A percentile compares a stretch with the other conserved stretches of the same genome.
These are phyloP conservation scores for Hyphantria cunea DNA, from an alignment of 1,140 invertebrate species.

Conservation along the genomic window DNA sequence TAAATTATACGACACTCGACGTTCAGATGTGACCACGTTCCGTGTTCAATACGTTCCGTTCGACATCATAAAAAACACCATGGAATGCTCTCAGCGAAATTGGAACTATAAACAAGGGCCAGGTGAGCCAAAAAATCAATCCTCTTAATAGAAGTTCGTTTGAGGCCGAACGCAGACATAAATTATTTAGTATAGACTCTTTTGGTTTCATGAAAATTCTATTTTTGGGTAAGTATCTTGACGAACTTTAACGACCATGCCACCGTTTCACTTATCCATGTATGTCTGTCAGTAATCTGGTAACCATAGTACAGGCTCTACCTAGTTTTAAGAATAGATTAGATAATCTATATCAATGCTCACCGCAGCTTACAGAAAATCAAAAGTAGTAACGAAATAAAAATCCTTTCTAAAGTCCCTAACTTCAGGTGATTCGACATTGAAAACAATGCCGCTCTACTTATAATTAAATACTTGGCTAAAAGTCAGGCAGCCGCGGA, in stretches of 20 bases:
- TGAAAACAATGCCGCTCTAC: conserved; percentile 2
- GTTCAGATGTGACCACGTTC: conserved; percentile 23
- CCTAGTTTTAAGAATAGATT: too few relatives aligned
- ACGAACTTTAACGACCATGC: too few relatives aligned
- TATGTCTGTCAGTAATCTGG: too few relatives aligned
- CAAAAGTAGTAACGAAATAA: too few relatives aligned
- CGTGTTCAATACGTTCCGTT: conserved; percentile 1
- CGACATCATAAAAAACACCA: conserved; percentile 12
- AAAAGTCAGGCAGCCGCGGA: not conserved
- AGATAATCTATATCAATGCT: too few relatives aligned
- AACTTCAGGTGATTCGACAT: not conserved
- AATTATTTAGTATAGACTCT: not conserved
- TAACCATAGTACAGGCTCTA: too few relatives aligned
- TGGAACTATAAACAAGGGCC: conserved; percentile 30
- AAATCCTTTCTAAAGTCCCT: too few relatives aligned
- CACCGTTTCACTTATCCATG: too few relatives aligned
- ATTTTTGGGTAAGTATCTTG: too few relatives aligned
- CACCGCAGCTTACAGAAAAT: too few relatives aligned
- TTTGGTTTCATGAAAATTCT: too few relatives aligned
- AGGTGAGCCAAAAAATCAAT: conserved; percentile 34
- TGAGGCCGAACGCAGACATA: not conserved
- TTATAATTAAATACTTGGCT: conserved; percentile 4
- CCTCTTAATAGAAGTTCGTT: conserved; percentile 18
- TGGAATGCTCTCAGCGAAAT: conserved; percentile 30
- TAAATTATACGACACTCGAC: conserved; percentile 12